These are phyloP conservation scores for Tinea trinotella DNA, from an alignment of 2,888 invertebrate species.

Conservation along the genomic window DNA sequence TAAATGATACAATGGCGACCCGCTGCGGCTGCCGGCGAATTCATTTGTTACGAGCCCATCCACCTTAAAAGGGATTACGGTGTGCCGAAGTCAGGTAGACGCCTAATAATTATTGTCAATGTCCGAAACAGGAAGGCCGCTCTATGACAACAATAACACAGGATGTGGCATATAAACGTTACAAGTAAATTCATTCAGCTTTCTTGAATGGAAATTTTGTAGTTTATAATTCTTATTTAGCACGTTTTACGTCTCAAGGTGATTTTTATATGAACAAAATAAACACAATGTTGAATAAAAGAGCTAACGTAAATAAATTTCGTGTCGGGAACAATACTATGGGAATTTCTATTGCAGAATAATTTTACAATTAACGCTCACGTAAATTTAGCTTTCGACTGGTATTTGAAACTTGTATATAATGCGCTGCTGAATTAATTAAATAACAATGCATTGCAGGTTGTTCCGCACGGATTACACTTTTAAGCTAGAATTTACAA, in stretches of 20 bases:
- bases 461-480: too few species aligned
- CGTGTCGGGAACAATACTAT: background rate
- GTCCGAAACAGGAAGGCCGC: slow-evolving; percentile 41
- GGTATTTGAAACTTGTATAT: slow-evolving; percentile 1
- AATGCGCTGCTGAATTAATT: background rate
- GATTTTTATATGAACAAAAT: background rate
- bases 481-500: background rate
- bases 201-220: slow-evolving; percentile 30
- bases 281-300: background rate
- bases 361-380: background rate
- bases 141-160: slow-evolving; percentile 45
- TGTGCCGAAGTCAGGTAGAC: slow-evolving; percentile 50
- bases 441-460: background rate
- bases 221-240: background rate
- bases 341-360: background rate
- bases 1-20: slow-evolving; percentile 35
- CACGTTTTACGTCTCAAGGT: slow-evolving; percentile 19
- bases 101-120: slow-evolving; percentile 51
- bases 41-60: slow-evolving; percentile 34
- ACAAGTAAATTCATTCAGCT: slow-evolving; percentile 43
- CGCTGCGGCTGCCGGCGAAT: slow-evolving; percentile 30
- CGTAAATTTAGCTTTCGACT: background rate
- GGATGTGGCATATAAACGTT: slow-evolving; percentile 51
- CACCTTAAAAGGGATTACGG: slow-evolving; percentile 18
- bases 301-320: background rate